These are phyloP conservation scores for Machaerirhynchus nigripectus DNA, from an alignment of 2,113 vertebrate species.

Conservation along the genomic window DNA sequence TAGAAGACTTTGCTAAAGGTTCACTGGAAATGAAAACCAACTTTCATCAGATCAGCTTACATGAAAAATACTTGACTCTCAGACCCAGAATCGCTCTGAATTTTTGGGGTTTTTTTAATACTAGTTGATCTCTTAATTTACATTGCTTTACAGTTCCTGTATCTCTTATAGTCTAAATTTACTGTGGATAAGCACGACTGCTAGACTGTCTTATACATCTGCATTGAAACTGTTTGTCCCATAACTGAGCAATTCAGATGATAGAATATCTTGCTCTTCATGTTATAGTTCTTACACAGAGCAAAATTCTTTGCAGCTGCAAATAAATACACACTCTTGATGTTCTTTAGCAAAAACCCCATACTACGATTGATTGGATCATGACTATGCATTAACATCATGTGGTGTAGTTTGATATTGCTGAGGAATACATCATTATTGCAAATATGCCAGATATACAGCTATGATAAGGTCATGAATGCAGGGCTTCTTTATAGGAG, in stretches of 20 bases:
- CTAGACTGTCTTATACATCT: not conserved
- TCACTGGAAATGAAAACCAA: not conserved
- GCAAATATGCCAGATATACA: not conserved
- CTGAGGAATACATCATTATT: not conserved
- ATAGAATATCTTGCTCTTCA: not conserved
- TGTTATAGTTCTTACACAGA: not conserved
- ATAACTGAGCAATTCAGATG: not conserved
- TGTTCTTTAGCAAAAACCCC: not conserved
- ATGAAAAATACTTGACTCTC: not conserved
- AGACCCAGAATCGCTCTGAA: not conserved
- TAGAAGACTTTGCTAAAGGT: not conserved
- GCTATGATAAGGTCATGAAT: not conserved
- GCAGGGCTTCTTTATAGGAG: not conserved
- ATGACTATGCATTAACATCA: not conserved
- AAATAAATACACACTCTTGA: not conserved
- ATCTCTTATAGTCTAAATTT: not conserved
- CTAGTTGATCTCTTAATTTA: not conserved
- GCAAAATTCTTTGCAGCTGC: not conserved
- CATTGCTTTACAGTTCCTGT: not conserved
- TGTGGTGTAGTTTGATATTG: not conserved
- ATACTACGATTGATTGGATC: not conserved
- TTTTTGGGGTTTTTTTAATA: not conserved
- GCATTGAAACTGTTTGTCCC: not conserved
- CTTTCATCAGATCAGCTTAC: not conserved
- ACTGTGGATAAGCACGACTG: not conserved